Evolutionary conservation across 2,113 vertebrate genomes (phyloP).

Genomic region (Ameiurus melas): DNA sequence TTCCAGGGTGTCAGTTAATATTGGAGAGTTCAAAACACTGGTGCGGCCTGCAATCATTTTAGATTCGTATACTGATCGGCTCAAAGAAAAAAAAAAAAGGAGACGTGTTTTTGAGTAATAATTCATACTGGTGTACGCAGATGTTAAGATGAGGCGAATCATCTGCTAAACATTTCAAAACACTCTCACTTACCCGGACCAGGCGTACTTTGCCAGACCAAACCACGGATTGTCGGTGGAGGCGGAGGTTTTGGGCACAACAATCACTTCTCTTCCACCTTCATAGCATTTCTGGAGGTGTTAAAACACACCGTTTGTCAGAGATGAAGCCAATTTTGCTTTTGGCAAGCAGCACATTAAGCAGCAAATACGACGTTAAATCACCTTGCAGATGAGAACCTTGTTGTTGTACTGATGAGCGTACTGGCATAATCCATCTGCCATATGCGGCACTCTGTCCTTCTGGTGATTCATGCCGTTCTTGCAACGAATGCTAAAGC

Average conservation of each 20-base stretch:
- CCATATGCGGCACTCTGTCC: constrained; percentile 74
- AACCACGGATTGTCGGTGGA: constrained; percentile 77
- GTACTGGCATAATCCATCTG: constrained; percentile 77
- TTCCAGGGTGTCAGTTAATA: background rate
- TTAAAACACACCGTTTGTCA: background rate
- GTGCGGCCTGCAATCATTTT: background rate
- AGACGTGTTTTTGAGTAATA: background rate
- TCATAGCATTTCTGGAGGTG: constrained; percentile 75
- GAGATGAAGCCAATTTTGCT: background rate
- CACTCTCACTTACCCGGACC: constrained; percentile 74
- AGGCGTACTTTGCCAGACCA: constrained; percentile 79
- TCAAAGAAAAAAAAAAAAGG: background rate
- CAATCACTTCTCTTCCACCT: constrained; percentile 75
- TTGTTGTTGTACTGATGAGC: constrained; percentile 82
- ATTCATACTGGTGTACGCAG: background rate
- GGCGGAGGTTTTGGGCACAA: constrained; percentile 78
- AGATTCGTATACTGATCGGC: background rate
- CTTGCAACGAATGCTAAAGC: constrained; percentile 73
- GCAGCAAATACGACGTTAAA: background rate
- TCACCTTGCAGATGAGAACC: constrained; percentile 81
- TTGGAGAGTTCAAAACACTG: background rate
- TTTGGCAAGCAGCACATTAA: background rate
- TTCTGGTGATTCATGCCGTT: constrained; percentile 81
- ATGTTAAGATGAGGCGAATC: background rate
- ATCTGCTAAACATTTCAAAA: background rate